A percentile compares a stretch with the other conserved stretches of the same genome.
Conservation (phyloP, 1,140 invertebrate genomes). For the Zaprionus tsacasi region DNA sequence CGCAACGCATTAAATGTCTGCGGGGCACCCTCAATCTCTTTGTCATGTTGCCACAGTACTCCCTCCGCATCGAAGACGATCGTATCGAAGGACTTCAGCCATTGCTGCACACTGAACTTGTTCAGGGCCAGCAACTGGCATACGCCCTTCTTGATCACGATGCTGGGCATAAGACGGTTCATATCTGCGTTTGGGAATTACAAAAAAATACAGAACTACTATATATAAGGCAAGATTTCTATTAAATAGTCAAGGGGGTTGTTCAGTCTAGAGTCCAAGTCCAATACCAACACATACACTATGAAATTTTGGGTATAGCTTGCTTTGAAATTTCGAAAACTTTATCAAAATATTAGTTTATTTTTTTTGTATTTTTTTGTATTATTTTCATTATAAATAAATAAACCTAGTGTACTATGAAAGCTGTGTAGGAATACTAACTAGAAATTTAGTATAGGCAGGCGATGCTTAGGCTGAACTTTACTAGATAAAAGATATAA, state of each 20-base stretch:
- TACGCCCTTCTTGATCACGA: conserved; percentile 31
- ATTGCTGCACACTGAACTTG: conserved; percentile 42
- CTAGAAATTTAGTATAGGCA: too few relatives aligned
- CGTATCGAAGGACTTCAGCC: conserved; percentile 54
- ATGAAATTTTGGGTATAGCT: neutral
- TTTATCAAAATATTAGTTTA: neutral
- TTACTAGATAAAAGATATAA: too few relatives aligned
- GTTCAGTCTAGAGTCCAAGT: neutral
- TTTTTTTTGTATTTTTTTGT: too few relatives aligned
- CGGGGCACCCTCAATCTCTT: conserved; percentile 27
- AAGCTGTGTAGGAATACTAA: too few relatives aligned
- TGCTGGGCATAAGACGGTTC: conserved; percentile 25
- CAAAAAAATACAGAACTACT: neutral
- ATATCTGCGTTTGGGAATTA: conserved; percentile 19
- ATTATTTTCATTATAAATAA: too few relatives aligned
- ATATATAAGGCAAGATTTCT: neutral
- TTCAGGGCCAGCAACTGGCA: conserved; percentile 49
- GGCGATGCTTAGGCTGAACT: too few relatives aligned
- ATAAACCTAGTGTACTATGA: too few relatives aligned
- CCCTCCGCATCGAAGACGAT: conserved; percentile 57
- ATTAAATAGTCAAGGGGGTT: neutral
- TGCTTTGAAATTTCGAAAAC: neutral
- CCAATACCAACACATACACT: neutral
- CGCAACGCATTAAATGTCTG: conserved; percentile 59
- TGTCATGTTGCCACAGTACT: conserved; percentile 45